These are phyloP conservation scores for Lasioglossum lativentre DNA, from an alignment of 2,888 invertebrate genomes.

Conservation along the genomic window DNA sequence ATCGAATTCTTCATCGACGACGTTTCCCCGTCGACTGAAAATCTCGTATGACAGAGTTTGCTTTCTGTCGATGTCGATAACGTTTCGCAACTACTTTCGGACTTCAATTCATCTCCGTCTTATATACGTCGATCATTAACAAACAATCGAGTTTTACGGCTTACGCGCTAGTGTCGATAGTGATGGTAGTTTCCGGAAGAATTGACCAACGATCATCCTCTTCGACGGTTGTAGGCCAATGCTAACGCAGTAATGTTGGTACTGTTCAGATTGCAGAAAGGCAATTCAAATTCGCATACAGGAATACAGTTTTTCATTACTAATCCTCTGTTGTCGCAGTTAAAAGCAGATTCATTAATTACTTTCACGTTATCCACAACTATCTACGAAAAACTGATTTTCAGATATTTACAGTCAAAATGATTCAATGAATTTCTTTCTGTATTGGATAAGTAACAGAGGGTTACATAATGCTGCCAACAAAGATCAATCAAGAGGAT, in stretches of 20 bases:
- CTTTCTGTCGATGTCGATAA: constrained; percentile 19
- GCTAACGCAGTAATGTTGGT: background rate
- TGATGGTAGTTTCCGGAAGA: background rate
- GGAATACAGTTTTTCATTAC: too few species aligned
- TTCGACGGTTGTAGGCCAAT: constrained; percentile 8
- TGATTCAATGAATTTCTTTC: background rate
- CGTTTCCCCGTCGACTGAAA: constrained; percentile 26
- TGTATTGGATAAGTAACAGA: background rate
- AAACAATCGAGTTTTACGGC: background rate
- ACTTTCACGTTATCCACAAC: background rate
- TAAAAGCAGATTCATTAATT: background rate
- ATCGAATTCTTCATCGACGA: constrained; percentile 4
- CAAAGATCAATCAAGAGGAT: background rate
- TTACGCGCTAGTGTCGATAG: background rate
- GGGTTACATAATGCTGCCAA: background rate
- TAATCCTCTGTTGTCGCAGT: background rate
- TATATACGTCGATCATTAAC: constrained; percentile 1
- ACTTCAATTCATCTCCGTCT: background rate
- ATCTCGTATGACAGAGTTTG: background rate
- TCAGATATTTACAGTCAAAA: background rate
- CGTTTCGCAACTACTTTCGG: background rate
- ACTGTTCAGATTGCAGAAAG: background rate
- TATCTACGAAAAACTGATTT: background rate
- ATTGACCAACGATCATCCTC: background rate
- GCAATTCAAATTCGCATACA: background rate